Percentiles rank a stretch among this genome's conserved stretches.
These are phyloP conservation scores for Microtus oregoni DNA, from an alignment of 2,113 vertebrate species.

Conservation along the genomic window DNA sequence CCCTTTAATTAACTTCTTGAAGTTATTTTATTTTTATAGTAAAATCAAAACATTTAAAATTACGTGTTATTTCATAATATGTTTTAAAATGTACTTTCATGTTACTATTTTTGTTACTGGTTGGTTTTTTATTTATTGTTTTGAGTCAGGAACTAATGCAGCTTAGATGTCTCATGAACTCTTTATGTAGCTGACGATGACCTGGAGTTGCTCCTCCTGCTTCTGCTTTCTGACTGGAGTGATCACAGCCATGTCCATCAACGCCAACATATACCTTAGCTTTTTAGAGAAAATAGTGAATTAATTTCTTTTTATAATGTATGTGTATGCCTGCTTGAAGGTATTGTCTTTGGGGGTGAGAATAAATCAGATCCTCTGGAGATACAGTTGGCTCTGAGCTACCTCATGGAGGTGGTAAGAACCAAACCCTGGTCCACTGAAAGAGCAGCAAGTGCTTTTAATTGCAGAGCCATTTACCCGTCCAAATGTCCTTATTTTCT, in stretches of 20 bases:
- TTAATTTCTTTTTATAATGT: not conserved
- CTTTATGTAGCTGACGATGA: not conserved
- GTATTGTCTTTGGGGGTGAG: too few species aligned
- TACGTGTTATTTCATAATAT: not conserved
- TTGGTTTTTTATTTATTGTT: not conserved
- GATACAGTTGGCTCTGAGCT: not conserved
- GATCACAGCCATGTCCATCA: not conserved
- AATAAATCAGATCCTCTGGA: not conserved
- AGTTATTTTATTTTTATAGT: not conserved
- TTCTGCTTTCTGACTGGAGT: not conserved
- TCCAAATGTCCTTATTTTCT: conserved; percentile 4
- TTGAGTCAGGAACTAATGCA: not conserved
- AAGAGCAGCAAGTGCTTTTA: not conserved
- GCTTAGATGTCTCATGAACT: not conserved
- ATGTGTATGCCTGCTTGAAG: not conserved
- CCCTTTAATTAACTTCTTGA: not conserved
- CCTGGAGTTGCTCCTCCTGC: not conserved
- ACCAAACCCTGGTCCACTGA: too few species aligned
- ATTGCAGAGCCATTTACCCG: too few species aligned
- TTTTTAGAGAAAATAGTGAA: not conserved
- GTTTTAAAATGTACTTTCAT: not conserved
- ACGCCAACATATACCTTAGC: not conserved
- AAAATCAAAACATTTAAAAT: conserved; percentile 16
- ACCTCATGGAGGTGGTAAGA: not conserved
- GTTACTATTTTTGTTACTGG: not conserved